A percentile compares a stretch with the other conserved stretches of the same genome.
phyloP scores from a whole-genome alignment of 2,113 vertebrate genomes.

The Dromiciops gliroides region DNA sequence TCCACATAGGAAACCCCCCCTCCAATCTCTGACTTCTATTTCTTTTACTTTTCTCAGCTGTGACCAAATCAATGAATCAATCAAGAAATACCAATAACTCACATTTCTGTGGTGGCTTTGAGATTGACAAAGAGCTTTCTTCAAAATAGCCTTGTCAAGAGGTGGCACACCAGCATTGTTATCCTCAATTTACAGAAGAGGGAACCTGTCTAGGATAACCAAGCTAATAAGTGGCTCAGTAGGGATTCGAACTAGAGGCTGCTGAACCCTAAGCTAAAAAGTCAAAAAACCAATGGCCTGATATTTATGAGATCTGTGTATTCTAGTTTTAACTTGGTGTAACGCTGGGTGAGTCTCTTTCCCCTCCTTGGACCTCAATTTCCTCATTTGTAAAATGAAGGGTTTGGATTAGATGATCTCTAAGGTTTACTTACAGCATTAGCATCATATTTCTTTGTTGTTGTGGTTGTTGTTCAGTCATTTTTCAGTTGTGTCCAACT shows the following conservation, averaged over 20 bases:
- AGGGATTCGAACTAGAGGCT: not conserved
- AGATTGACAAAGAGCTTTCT: not conserved
- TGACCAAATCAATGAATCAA: not conserved
- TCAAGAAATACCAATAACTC: not conserved
- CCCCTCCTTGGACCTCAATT: not conserved
- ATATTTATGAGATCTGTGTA: not conserved
- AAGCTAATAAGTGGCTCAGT: not conserved
- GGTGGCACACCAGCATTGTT: not conserved
- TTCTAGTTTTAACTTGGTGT: not conserved
- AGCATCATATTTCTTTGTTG: not conserved
- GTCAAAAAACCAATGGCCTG: not conserved
- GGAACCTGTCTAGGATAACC: not conserved
- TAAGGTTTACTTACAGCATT: not conserved
- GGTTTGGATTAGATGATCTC: not conserved
- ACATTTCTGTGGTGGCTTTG: not conserved
- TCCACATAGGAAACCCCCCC: not conserved
- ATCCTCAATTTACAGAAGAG: not conserved
- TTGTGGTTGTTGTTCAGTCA: not conserved
- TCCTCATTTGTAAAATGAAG: not conserved
- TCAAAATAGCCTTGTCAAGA: not conserved
- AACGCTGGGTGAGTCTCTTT: not conserved
- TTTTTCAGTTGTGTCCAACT: not conserved
- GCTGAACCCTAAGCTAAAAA: not conserved
- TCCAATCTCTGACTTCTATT: not conserved
- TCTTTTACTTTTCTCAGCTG: not conserved